These are phyloP conservation scores for Macropus fuliginosus DNA, from an alignment of 2,797 vertebrate genomes.

Conservation along the genomic window DNA sequence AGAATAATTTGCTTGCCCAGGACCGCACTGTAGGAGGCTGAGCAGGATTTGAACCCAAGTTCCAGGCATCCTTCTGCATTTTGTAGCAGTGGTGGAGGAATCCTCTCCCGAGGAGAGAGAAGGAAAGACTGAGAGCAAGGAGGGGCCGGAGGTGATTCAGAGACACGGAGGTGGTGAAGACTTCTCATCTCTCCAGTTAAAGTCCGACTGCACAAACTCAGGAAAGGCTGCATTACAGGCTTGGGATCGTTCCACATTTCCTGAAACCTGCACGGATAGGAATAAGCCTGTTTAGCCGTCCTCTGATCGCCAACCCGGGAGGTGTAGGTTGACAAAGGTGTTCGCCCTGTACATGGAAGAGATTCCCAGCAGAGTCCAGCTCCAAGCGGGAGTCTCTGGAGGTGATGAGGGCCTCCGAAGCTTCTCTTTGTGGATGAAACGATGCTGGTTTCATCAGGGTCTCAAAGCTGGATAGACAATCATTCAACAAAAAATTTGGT, in stretches of 20 bases:
- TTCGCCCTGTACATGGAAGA: neutral
- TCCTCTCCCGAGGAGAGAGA: neutral
- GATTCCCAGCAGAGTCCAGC: neutral
- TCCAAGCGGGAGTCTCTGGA: too few relatives aligned
- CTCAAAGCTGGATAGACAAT: neutral
- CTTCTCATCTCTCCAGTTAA: too few relatives aligned
- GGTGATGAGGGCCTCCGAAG: too few relatives aligned
- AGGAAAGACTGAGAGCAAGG: neutral
- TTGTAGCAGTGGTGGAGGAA: neutral
- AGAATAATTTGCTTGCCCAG: neutral
- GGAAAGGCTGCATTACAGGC: too few relatives aligned
- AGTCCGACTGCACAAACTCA: too few relatives aligned
- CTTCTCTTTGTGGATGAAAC: neutral
- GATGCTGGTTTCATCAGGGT: neutral
- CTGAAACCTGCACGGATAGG: too few relatives aligned
- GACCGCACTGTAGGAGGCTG: neutral
- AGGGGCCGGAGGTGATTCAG: too few relatives aligned
- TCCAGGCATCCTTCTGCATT: neutral
- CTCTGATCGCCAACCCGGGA: too few relatives aligned
- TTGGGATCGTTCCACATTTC: neutral
- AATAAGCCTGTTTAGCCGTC: neutral
- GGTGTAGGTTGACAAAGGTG: too few relatives aligned
- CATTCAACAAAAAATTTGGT: neutral
- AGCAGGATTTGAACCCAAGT: neutral
- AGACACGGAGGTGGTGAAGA: too few relatives aligned